phyloP scores from a whole-genome alignment of 2,113 vertebrate genomes.

The Perca fluviatilis region DNA sequence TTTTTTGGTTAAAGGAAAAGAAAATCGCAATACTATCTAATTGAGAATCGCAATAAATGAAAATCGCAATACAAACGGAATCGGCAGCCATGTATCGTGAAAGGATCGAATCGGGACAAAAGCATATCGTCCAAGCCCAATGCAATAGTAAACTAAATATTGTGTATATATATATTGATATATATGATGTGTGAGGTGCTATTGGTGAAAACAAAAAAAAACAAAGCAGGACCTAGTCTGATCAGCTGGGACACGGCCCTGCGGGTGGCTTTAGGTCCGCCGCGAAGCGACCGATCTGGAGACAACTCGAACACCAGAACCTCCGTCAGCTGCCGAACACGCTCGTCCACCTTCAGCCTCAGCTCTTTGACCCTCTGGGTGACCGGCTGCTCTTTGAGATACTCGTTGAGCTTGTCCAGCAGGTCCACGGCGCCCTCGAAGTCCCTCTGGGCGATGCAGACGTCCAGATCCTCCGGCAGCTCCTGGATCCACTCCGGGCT shows the following conservation, averaged over 20 bases:
- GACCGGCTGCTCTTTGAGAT: constrained; percentile 89
- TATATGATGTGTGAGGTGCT: background rate
- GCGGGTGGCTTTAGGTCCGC: constrained; percentile 94
- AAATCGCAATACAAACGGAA: no score
- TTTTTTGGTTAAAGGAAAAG: no score
- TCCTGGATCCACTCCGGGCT: constrained; percentile 97
- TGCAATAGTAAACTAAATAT: background rate
- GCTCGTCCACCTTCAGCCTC: constrained; percentile 89
- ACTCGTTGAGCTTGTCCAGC: constrained; percentile 93
- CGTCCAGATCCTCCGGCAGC: constrained; percentile 95
- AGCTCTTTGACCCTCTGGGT: constrained; percentile 92
- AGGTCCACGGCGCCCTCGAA: constrained; percentile 98
- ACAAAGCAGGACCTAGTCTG: constrained; percentile 85
- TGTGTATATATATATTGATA: no score
- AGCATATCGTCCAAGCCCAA: no score
- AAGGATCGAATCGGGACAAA: no score
- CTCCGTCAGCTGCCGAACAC: constrained; percentile 93
- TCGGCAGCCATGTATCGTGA: no score
- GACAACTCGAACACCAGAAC: constrained; percentile 97
- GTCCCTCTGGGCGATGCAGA: constrained; percentile 97
- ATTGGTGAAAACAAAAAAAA: background rate
- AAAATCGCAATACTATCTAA: no score
- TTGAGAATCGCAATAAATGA: no score
- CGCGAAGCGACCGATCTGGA: constrained; percentile 92
- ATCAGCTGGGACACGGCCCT: constrained; percentile 97